Base-by-base conservation (phyloP, 2,888 invertebrate genomes). In the Eurytoma adleriae region DNA sequence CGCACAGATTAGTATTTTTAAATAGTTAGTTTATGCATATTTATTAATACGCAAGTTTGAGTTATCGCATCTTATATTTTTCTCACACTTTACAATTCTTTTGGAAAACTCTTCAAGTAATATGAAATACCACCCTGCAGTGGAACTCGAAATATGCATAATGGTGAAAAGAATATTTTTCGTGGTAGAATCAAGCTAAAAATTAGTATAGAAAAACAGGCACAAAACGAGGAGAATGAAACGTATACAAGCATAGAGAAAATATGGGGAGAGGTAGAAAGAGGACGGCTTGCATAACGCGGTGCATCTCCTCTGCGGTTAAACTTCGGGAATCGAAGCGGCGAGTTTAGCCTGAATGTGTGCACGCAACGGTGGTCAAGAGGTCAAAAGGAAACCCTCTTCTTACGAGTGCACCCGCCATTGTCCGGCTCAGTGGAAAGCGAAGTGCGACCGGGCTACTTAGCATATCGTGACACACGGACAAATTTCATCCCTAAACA, bases 401-500 rank as follows among this genome's bases (percentile, higher is more conserved):
- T n/a, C 13, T 62, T 30, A 62, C 62, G 62, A 72, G 30, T 64
- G 73, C 40, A 20, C 12, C 2, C 54, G 52, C 40, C 40, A 73
- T 73, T 73, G 64, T 73, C 62, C 62, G 3, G 52, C 2, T 14
- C 59, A 16, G 3, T 48, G 18, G 72, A 27, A 56, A 48, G 56
- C 27, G 20, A 48, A 24, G 27, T 30, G 7, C 13, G 3, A n/a
- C 66, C 69, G 57, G n/a, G 57, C 69, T 81, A 70, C 80, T 83
- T 82, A 78, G 80, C 80, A 81, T 82, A 69, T 78, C 69, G 72
- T 72, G 67, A 70, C 68, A 79, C 64, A 83, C 83, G 86, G 86
- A 88, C 87, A 86, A 89, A 88, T 89, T 88, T 88, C 86, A 88
- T 84, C 87, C 86, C 87, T 85, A 89, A 89, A 88, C 86, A 86